A percentile compares a stretch with the other conserved stretches of the same genome.
phyloP scores from a whole-genome alignment of 2,797 vertebrate genomes.

The Hemibagrus guttatus region DNA sequence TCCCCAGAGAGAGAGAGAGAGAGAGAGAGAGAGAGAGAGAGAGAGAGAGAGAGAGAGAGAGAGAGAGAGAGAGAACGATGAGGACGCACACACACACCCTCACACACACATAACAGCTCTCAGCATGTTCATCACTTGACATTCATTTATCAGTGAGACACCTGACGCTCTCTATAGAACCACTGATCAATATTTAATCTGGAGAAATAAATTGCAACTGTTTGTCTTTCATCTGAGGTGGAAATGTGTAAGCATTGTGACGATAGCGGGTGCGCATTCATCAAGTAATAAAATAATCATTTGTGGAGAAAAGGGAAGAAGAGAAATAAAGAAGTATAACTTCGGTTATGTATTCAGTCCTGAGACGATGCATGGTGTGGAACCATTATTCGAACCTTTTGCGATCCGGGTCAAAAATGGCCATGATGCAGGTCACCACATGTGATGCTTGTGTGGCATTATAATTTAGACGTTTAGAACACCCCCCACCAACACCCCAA shows the following conservation, averaged over 20 bases:
- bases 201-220: conserved; percentile 81
- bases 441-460: background rate
- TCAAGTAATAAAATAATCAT: conserved; percentile 79
- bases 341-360: conserved; percentile 64
- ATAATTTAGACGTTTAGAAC: background rate
- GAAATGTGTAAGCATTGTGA: conserved; percentile 78
- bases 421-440: background rate
- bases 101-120: conserved; percentile 29
- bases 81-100: background rate
- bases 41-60: conserved; percentile 12
- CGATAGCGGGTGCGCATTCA: conserved; percentile 74
- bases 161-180: conserved; percentile 71
- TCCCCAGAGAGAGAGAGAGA: conserved; percentile 6
- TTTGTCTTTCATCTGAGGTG: conserved; percentile 81
- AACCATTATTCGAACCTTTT: conserved; percentile 59
- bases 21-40: conserved; percentile 12
- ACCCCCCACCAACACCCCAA: accelerated
- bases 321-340: conserved; percentile 52
- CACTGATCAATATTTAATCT: conserved; percentile 86
- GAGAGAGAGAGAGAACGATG: background rate
- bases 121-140: conserved; percentile 65
- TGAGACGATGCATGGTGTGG: conserved; percentile 72
- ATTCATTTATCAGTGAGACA: conserved; percentile 78
- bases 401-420: background rate
- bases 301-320: conserved; percentile 40